phyloP scores from a whole-genome alignment of 2,113 vertebrate genomes.

The cat (Felis catus) region DNA sequence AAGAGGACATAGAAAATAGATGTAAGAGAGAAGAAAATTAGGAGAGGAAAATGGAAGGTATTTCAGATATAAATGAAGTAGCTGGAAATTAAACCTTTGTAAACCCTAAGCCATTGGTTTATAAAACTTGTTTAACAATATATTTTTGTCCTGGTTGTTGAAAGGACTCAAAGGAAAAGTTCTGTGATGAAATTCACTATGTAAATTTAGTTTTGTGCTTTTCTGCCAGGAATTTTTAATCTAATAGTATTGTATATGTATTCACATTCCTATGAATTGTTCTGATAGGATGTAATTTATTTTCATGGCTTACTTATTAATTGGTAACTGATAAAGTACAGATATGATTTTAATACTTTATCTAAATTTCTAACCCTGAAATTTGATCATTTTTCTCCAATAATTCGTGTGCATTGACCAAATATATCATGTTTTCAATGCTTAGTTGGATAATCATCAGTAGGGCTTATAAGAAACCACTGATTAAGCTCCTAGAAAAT shows the following conservation, averaged over 20 bases:
- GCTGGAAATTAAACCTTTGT: background rate
- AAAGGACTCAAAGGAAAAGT: background rate
- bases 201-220: background rate
- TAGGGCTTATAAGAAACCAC: background rate
- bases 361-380: background rate
- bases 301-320: background rate
- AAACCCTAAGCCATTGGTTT: background rate
- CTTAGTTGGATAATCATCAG: background rate
- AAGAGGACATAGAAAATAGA: background rate
- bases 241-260: background rate
- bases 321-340: background rate
- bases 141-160: background rate
- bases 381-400: background rate
- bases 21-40: background rate
- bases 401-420: background rate
- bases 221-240: background rate
- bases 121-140: background rate
- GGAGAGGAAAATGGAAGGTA: background rate
- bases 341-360: background rate
- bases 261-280: background rate
- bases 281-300: background rate
- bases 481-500: background rate
- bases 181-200: background rate
- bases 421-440: background rate
- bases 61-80: background rate